A percentile compares a stretch with the other conserved stretches of the same genome.
Evolutionary conservation across 1,140 invertebrate genomes (phyloP).

Genomic region (Oryctes rhinoceros): DNA sequence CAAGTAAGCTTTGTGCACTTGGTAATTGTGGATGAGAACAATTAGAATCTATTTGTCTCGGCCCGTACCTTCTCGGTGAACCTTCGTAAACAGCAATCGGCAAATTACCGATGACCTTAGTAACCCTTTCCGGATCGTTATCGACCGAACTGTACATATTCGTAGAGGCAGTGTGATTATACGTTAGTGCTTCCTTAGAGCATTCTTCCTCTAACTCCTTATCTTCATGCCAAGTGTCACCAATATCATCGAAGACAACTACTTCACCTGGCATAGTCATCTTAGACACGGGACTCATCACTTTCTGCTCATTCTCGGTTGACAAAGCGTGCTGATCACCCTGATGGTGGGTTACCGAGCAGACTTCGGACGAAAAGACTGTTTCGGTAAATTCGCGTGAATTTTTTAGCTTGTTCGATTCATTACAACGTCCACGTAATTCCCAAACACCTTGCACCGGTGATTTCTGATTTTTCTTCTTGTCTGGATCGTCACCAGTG

Average conservation of each 20-base stretch:
- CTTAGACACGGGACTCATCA: slow-evolving; percentile 56
- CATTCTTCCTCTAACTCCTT: slow-evolving; percentile 41
- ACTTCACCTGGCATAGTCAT: slow-evolving; percentile 69
- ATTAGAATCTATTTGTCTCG: slow-evolving; percentile 58
- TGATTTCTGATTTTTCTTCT: slow-evolving; percentile 68
- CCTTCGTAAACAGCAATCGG: slow-evolving; percentile 92
- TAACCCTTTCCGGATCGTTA: slow-evolving; percentile 69
- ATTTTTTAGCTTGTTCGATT: slow-evolving; percentile 65
- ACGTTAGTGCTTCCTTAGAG: not conserved
- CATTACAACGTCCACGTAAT: slow-evolving; percentile 67
- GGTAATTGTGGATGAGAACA: slow-evolving; percentile 63
- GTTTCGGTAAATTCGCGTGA: slow-evolving; percentile 70
- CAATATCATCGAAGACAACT: slow-evolving; percentile 85
- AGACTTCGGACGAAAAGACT: slow-evolving; percentile 71
- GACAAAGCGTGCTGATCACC: slow-evolving; percentile 40
- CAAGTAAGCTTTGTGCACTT: slow-evolving; percentile 67
- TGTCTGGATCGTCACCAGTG: slow-evolving; percentile 63
- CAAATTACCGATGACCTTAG: slow-evolving; percentile 85
- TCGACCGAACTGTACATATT: slow-evolving; percentile 48
- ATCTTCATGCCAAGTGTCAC: slow-evolving; percentile 72
- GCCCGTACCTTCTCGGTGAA: slow-evolving; percentile 86
- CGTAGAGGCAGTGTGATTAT: slow-evolving; percentile 52
- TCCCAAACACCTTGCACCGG: slow-evolving; percentile 71
- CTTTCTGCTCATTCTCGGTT: slow-evolving; percentile 47
- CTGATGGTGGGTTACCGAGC: slow-evolving; percentile 63